Evolutionary conservation across 2,888 invertebrate genomes (phyloP).

Genomic region (Stratiomys singularior): DNA sequence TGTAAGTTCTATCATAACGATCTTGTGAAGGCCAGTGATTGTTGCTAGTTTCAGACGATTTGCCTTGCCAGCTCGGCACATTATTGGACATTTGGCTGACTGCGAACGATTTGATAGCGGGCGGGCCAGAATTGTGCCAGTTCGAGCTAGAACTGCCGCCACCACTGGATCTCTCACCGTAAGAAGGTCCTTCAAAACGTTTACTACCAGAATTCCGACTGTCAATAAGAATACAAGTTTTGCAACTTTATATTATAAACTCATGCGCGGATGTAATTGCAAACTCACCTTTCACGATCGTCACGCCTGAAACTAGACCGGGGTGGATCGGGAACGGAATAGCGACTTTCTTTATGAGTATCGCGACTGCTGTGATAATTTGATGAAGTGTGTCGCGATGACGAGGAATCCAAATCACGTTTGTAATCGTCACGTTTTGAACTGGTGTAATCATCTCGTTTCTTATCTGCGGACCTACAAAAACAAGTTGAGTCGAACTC

Average conservation of each 20-base stretch:
- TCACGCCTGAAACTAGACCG: conserved; percentile 50
- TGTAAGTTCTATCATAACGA: conserved; percentile 65
- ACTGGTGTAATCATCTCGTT: conserved; percentile 49
- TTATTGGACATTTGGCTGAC: conserved; percentile 61
- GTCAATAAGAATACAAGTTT: too few species aligned
- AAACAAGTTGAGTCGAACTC: background rate
- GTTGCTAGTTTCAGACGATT: conserved; percentile 59
- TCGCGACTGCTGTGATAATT: conserved; percentile 41
- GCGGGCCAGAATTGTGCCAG: conserved; percentile 54
- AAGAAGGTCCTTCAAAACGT: conserved; percentile 60
- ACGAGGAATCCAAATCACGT: conserved; percentile 62
- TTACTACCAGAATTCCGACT: conserved; percentile 54
- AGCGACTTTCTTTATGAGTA: conserved; percentile 50
- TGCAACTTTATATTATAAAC: background rate
- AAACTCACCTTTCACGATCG: conserved; percentile 40
- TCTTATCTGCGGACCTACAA: conserved; percentile 57
- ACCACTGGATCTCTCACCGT: conserved; percentile 55
- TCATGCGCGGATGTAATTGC: background rate
- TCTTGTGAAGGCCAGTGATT: conserved; percentile 62
- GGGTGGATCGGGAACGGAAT: conserved; percentile 48
- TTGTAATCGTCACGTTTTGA: conserved; percentile 62
- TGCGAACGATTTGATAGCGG: conserved; percentile 61
- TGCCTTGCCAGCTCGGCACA: conserved; percentile 59
- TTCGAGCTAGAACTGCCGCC: conserved; percentile 55
- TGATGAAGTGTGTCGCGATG: conserved; percentile 57